Conservation (phyloP, 2,113 vertebrate genomes). For the Myrmecophaga tridactyla region DNA sequence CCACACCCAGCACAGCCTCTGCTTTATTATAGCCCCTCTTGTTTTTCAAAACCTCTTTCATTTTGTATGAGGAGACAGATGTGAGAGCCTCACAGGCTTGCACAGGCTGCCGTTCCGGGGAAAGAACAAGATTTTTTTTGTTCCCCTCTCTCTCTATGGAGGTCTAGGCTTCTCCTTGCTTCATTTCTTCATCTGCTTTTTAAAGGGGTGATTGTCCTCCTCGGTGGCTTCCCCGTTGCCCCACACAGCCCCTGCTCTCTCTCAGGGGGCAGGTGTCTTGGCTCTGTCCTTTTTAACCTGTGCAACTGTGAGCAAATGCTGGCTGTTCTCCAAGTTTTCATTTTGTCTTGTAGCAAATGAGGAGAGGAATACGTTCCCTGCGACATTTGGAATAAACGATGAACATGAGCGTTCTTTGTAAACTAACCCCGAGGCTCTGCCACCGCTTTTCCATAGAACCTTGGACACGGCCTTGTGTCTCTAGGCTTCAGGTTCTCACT, state of each 20-base stretch:
- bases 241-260: not conserved
- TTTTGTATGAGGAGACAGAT: constrained; percentile 83
- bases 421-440: rapidly evolving
- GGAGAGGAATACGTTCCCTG: no score
- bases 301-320: not conserved
- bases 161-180: constrained; percentile 14
- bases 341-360: not conserved
- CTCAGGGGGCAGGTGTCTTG: constrained; percentile 13
- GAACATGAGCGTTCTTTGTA: not conserved
- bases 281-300: not conserved
- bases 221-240: not conserved
- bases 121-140: constrained; percentile 81
- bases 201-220: constrained; percentile 58
- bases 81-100: constrained; percentile 80
- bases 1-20: constrained; percentile 73
- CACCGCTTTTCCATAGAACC: not conserved
- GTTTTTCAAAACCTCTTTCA: constrained; percentile 83
- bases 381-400: not conserved
- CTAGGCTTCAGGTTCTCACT: not conserved
- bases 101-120: constrained; percentile 80
- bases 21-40: constrained; percentile 80
- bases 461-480: rapidly evolving
- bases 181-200: constrained; percentile 29
- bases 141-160: constrained; percentile 57
- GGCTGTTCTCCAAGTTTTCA: not conserved